These are phyloP conservation scores for Dolichallabes microphthalmus DNA, from an alignment of 2,113 vertebrate species.

Conservation along the genomic window DNA sequence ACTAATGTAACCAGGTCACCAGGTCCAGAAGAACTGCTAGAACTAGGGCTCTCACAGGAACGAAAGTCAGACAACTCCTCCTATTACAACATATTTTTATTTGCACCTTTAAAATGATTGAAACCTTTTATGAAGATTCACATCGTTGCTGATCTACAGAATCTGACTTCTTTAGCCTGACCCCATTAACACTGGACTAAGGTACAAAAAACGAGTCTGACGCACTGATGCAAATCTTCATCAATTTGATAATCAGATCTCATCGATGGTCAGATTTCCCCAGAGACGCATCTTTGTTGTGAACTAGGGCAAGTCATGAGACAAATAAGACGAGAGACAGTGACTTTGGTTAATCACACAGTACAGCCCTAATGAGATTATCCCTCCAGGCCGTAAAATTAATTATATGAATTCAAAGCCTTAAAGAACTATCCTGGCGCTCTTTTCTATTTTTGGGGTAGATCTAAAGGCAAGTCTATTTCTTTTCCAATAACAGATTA, in stretches of 20 bases:
- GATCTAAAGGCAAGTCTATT: constrained; percentile 41
- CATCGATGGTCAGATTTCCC: constrained; percentile 4
- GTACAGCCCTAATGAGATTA: constrained; percentile 45
- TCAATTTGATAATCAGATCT: constrained; percentile 8
- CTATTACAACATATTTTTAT: background rate
- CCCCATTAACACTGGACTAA: background rate
- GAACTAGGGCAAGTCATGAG: constrained; percentile 52
- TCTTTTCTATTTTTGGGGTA: constrained; percentile 50
- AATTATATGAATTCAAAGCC: constrained; percentile 51
- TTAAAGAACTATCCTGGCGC: constrained; percentile 40
- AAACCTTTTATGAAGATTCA: background rate
- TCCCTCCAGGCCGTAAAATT: constrained; percentile 53
- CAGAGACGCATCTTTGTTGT: constrained; percentile 13
- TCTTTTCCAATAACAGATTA: constrained; percentile 5
- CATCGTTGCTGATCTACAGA: background rate
- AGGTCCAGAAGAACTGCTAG: background rate
- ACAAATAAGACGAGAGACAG: constrained; percentile 35
- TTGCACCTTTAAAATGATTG: background rate
- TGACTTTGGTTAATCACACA: constrained; percentile 48
- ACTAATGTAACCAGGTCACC: background rate
- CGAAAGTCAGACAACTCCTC: background rate
- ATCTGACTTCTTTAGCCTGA: background rate
- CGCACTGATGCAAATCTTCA: background rate
- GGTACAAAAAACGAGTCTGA: background rate
- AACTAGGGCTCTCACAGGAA: background rate